Evolutionary conservation across 2,888 invertebrate species (phyloP).

Genomic region (Orthonychiurus folsomi): DNA sequence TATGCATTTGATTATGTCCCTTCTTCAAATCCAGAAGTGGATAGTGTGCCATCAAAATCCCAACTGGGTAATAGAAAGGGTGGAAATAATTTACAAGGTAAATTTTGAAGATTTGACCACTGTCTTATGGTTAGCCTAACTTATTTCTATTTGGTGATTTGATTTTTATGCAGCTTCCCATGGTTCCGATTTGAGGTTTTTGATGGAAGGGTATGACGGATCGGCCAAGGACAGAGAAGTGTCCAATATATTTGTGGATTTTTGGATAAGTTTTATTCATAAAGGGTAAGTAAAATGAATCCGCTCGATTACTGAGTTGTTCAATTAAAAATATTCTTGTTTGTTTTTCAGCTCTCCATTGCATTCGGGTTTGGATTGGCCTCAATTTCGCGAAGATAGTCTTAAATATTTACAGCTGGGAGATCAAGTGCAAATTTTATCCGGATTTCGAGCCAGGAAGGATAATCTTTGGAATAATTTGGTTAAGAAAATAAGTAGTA

Average conservation of each 20-base stretch:
- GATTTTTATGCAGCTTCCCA: constrained; percentile 24
- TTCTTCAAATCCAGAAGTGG: not conserved
- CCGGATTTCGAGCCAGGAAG: constrained; percentile 21
- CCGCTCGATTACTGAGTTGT: not conserved
- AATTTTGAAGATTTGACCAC: no score
- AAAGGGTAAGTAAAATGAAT: constrained; percentile 28
- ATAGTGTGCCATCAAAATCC: not conserved
- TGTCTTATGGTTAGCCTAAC: no score
- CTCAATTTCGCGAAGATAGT: constrained; percentile 24
- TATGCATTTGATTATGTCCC: constrained; percentile 33
- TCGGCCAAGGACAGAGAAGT: constrained; percentile 26
- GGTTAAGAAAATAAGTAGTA: no score
- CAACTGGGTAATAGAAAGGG: not conserved
- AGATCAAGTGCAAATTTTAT: constrained; percentile 14
- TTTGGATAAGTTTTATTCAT: constrained; percentile 34
- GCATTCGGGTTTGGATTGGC: constrained; percentile 31
- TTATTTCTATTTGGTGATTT: not conserved
- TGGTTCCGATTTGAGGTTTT: constrained; percentile 26
- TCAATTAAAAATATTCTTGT: no score
- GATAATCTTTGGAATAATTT: constrained; percentile 32
- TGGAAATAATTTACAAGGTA: not conserved
- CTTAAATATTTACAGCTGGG: constrained; percentile 23
- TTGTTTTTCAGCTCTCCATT: constrained; percentile 24
- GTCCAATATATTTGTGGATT: constrained; percentile 20
- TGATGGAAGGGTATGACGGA: constrained; percentile 25